Percentiles rank a stretch among this genome's conserved stretches.
phyloP scores from a whole-genome alignment of 2,113 vertebrate species.

The Otus sunia region DNA sequence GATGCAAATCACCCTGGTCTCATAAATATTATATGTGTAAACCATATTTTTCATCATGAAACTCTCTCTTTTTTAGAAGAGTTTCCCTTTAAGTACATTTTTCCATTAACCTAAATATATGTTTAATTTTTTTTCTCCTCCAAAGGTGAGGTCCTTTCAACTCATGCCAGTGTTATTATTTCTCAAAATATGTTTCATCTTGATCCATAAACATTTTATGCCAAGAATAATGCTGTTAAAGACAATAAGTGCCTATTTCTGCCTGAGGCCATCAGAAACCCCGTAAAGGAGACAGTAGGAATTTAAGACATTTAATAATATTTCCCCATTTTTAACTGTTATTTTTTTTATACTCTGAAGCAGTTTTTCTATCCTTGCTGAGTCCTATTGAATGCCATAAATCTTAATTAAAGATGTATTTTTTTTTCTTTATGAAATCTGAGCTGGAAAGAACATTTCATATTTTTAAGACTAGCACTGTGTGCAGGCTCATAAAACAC shows the following conservation, averaged over 20 bases:
- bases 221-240: conserved; percentile 76
- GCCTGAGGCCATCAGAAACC: conserved; percentile 70
- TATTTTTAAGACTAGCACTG: conserved; percentile 69
- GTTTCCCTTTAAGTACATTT: conserved; percentile 46
- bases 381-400: conserved; percentile 64
- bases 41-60: conserved; percentile 39
- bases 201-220: conserved; percentile 79
- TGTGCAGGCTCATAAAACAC: conserved; percentile 70
- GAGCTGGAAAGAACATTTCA: conserved; percentile 65
- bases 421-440: conserved; percentile 72
- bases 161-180: conserved; percentile 72
- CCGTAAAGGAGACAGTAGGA: conserved; percentile 69
- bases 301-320: conserved; percentile 79
- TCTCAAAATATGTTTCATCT: conserved; percentile 74
- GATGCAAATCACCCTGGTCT: conserved; percentile 44
- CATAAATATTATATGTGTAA: conserved; percentile 25
- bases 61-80: not conserved
- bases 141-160: conserved; percentile 72
- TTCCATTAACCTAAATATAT: conserved; percentile 65
- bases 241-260: conserved; percentile 76
- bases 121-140: conserved; percentile 64
- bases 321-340: conserved; percentile 74
- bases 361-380: conserved; percentile 67
- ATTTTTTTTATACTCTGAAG: conserved; percentile 66
- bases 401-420: conserved; percentile 75